These are phyloP conservation scores for Ispidina lecontei DNA, from an alignment of 2,797 vertebrate species.

Conservation along the genomic window DNA sequence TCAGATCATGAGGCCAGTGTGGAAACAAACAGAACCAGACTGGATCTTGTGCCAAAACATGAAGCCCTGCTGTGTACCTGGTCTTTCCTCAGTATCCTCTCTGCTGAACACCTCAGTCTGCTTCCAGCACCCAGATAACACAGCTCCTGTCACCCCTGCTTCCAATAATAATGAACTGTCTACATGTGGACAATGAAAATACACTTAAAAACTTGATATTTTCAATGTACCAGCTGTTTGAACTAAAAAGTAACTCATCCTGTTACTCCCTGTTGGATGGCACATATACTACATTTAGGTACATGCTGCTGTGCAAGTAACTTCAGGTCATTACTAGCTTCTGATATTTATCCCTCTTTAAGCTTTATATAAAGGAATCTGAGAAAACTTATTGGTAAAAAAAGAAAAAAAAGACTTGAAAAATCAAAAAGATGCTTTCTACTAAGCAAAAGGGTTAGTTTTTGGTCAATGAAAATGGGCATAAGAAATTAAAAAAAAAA, in stretches of 20 bases:
- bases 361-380: not conserved
- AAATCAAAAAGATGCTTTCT: constrained; percentile 69
- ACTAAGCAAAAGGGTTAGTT: constrained; percentile 30
- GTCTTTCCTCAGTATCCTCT: not conserved
- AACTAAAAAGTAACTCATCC: not conserved
- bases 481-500: constrained; percentile 15
- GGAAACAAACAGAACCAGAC: not conserved
- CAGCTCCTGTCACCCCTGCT: not conserved
- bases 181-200: not conserved
- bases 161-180: not conserved
- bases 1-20: not conserved
- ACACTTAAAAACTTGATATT: not conserved
- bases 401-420: constrained; percentile 7
- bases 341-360: not conserved
- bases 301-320: not conserved
- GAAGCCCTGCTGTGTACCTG: not conserved
- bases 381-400: not conserved
- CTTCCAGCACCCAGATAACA: not conserved
- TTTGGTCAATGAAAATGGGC: not conserved
- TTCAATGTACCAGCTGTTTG: not conserved
- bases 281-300: not conserved
- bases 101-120: not conserved
- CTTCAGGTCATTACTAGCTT: not conserved
- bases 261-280: not conserved
- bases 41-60: not conserved